Evolutionary conservation across 2,113 vertebrate genomes (phyloP).

Genomic region (Anolis sagrei): DNA sequence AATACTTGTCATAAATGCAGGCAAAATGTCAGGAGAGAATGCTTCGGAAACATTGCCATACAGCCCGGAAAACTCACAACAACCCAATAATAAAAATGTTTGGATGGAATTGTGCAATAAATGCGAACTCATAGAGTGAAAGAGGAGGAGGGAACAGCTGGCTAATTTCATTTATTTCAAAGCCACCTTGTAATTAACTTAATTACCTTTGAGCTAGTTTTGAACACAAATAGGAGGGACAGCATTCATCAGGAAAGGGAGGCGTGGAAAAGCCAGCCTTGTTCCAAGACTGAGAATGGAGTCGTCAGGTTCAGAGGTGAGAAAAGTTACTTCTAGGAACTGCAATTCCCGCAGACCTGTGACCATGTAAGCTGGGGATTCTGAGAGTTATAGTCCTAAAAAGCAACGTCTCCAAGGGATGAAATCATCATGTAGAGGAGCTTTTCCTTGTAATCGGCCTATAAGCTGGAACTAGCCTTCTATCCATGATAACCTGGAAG

Average conservation of each 20-base stretch:
- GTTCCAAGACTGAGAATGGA: too few relatives aligned
- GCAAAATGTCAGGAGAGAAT: too few relatives aligned
- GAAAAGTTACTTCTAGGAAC: too few relatives aligned
- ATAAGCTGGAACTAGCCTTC: background rate
- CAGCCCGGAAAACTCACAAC: too few relatives aligned
- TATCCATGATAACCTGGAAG: background rate
- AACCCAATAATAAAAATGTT: background rate
- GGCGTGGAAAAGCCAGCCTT: too few relatives aligned
- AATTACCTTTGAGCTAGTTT: background rate
- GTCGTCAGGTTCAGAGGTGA: background rate
- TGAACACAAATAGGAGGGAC: background rate
- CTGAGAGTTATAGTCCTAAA: too few relatives aligned
- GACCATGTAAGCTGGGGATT: too few relatives aligned
- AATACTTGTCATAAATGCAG: too few relatives aligned
- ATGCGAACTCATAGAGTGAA: background rate
- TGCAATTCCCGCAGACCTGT: too few relatives aligned
- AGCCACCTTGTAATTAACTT: background rate
- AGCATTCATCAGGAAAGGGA: background rate
- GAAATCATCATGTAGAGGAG: background rate
- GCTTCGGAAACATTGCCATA: too few relatives aligned
- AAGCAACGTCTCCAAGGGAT: background rate
- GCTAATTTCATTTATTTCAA: background rate
- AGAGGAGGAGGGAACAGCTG: background rate
- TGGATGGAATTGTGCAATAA: background rate
- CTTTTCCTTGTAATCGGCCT: background rate